Base-by-base conservation (phyloP, 92 coral and sea anemone genomes). In the Pocillopora meandrina region DNA sequence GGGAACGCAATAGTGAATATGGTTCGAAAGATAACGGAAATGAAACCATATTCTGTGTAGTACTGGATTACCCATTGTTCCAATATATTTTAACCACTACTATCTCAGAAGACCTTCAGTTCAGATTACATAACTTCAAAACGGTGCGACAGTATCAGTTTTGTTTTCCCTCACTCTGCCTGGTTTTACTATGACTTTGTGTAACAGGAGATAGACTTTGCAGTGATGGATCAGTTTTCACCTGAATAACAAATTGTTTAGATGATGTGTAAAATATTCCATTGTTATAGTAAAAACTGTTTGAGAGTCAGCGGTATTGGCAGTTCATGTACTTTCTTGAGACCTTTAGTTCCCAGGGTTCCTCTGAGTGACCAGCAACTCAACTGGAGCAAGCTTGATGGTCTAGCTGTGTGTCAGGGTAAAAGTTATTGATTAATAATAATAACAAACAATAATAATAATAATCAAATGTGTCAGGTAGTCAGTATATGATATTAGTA, bases 341-440 rank as follows among this genome's bases (percentile, higher is more conserved):
- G 81, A 56, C 91, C 76, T 82, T 85, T 87, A 16, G 90, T 72
- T 81, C 91, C 89, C 20, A 94, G 81, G 68, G 68, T 55, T 62
- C 71, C 72, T 69, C 95, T 83, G 10, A 94, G 62, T 72, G 71
- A 77, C 98, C 98, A 94, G 60, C 93, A 80, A 77, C 98, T 90
- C 58, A 92, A 80, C 56, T 90, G 88, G 11, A 87, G 89, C 56
- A 94, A 66, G 21, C 92, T 82, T 21, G 95, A 80, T 21, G 95
- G 87, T 9, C 64, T 49, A 56, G 79, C 98, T 94, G 77, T 42
- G 52, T 7, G 8, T 42, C 20, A 59, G 60, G 16, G 63, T 61
- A 70, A 20, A n/a, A 76, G 71, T 20, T 57, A 19, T 52, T 11
- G 35, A 15, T 52, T 55, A 12, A 18, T 19, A 52, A 74, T 74